Conservation (phyloP, 2,113 vertebrate species). For the Lathamus discolor region DNA sequence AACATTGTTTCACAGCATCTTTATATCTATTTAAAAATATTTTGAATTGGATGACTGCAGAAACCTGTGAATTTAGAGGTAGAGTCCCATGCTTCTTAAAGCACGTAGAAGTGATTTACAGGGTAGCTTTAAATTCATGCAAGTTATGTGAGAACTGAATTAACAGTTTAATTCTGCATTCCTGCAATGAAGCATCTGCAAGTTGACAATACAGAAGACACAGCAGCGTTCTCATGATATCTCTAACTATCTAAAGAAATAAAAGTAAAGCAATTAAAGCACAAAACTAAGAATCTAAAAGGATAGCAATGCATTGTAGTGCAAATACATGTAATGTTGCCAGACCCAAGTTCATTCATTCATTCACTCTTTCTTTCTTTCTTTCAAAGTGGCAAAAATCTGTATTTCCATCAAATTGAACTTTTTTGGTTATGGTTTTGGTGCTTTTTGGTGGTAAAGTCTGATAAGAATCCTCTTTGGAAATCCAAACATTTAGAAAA, state of each 20-base stretch:
- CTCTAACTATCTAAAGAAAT: constrained; percentile 63
- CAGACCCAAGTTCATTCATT: constrained; percentile 85
- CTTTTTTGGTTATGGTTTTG: constrained; percentile 36
- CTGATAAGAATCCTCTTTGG: constrained; percentile 86
- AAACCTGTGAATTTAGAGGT: constrained; percentile 22
- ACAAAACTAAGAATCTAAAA: constrained; percentile 88
- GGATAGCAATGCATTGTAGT: constrained; percentile 89
- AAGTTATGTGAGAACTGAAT: constrained; percentile 78
- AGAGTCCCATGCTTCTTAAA: constrained; percentile 76
- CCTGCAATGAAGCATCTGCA: constrained; percentile 90
- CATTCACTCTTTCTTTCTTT: constrained; percentile 85
- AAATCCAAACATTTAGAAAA: constrained; percentile 80
- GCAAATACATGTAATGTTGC: constrained; percentile 90
- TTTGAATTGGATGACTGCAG: constrained; percentile 5
- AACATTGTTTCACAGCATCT: constrained; percentile 11
- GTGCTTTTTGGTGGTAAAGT: constrained; percentile 66
- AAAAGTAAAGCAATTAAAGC: constrained; percentile 89
- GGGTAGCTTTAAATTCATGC: constrained; percentile 79
- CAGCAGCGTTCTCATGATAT: constrained; percentile 77
- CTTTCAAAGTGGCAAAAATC: constrained; percentile 79
- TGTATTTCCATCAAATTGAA: constrained; percentile 83
- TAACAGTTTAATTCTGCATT: constrained; percentile 79
- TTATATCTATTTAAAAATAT: constrained; percentile 29
- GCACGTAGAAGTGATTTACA: constrained; percentile 76
- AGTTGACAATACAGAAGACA: constrained; percentile 93